Evolutionary conservation across 2,797 vertebrate genomes (phyloP), one percentile per base, ranked within the genome.

Genomic region (Sarcoramphus papa): DNA sequence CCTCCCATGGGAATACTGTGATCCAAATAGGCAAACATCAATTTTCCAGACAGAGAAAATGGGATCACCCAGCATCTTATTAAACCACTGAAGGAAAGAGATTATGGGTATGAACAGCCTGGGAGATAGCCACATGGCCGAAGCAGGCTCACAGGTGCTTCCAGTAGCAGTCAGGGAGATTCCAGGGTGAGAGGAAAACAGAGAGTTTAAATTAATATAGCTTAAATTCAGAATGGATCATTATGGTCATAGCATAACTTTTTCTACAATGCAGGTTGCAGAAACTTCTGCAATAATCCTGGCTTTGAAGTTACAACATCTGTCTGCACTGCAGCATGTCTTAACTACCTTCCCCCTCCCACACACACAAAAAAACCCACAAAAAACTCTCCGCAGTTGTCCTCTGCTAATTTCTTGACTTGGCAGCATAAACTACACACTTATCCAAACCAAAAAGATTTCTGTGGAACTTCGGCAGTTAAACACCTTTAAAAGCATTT

Each of bases 61-160:
- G 51, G 25, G 21, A 86, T 83, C 73, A 74, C 27, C 8, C 56
- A 63, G 25, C 14, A 63, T 35, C 20, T 72, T 40, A 65, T 33
- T 37, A 50, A 78, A 78, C 6, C 4, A 19, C 23, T 9, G 30
- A 87, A 72, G 41, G 43, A 72, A 62, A 78, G 20, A 87, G 14
- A 27, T 41, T 62, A 79, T 19, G 11, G 11, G 16, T 28, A 73
- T 14, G 14, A 95, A 57, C 7, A 70, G 57, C 14, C 25, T 57
- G 21, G 24, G 33, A 85, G 24, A 65, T 0, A 45, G 59, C 19
- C 41, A 57, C 33, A 35, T 2, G 7, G 33, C 40, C 0, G 0
- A 82, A 68, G 21, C 20, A 73, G 25, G 7, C 53, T 50, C 14
- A 35, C 17, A 50, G 23, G 54, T 67, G 7, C 24, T 83, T 57